Conservation (phyloP, 2,797 vertebrate genomes). For the Gobio occitaniae region DNA sequence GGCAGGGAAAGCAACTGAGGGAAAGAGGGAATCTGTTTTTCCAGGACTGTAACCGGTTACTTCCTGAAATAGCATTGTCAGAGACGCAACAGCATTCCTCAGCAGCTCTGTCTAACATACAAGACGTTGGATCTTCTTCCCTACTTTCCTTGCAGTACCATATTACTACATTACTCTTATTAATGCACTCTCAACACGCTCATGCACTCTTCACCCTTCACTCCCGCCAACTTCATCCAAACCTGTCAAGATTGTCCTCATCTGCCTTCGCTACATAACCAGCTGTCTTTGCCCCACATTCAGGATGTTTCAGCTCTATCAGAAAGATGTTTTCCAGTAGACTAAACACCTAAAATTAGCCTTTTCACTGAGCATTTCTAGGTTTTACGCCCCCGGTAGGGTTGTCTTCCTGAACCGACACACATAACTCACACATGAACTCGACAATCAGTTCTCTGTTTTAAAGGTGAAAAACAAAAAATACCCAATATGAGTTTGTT, state of each 20-base stretch:
- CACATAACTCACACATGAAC: constrained; percentile 5
- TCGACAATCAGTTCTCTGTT: constrained; percentile 26
- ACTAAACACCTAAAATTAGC: neutral
- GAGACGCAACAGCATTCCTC: constrained; percentile 4
- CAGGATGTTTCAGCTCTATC: constrained; percentile 9
- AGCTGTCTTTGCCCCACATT: constrained; percentile 19
- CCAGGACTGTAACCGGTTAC: neutral
- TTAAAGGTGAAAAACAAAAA: neutral
- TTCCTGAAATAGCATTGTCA: constrained; percentile 41
- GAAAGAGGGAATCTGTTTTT: constrained; percentile 35
- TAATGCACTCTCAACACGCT: constrained; percentile 17
- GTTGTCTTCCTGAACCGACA: neutral
- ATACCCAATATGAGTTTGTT: neutral
- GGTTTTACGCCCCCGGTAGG: neutral
- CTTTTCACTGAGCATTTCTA: constrained; percentile 1
- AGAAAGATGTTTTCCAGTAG: constrained; percentile 8
- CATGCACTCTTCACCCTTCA: constrained; percentile 10
- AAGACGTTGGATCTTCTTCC: neutral
- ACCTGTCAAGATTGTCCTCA: constrained; percentile 7
- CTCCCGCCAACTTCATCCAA: constrained; percentile 5
- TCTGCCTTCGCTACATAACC: constrained; percentile 33
- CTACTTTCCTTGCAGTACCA: neutral
- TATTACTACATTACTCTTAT: constrained; percentile 23
- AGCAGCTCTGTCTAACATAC: constrained; percentile 7
- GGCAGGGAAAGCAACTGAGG: neutral